Conservation (phyloP, 2,113 vertebrate genomes). For the Jacana jacana region DNA sequence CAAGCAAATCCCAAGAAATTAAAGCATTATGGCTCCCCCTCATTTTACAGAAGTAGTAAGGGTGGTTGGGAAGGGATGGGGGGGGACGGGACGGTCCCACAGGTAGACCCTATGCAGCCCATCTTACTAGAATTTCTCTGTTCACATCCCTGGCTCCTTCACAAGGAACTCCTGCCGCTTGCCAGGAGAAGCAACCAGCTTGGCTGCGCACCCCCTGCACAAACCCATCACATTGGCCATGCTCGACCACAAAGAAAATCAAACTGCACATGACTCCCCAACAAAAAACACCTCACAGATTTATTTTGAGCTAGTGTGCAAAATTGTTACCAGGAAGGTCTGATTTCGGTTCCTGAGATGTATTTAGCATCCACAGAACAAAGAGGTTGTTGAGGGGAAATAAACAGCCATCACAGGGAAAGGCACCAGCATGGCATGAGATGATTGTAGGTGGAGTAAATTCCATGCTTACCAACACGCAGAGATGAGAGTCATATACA, state of each 20-base stretch:
- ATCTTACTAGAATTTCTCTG: fast-evolving
- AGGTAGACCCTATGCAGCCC: fast-evolving
- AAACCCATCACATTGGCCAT: neutral
- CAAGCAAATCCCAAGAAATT: neutral
- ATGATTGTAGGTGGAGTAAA: neutral
- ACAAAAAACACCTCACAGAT: neutral
- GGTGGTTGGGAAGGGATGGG: too few relatives aligned
- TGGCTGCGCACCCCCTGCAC: neutral
- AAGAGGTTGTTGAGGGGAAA: neutral
- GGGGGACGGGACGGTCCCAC: too few relatives aligned
- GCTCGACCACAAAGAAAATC: neutral
- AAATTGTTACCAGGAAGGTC: neutral
- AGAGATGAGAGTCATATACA: neutral
- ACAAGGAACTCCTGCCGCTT: neutral
- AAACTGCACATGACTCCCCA: neutral
- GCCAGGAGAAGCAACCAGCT: fast-evolving
- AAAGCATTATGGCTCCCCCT: neutral
- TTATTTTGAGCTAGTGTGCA: neutral
- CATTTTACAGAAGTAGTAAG: neutral
- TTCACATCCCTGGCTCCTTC: neutral
- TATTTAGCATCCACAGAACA: neutral
- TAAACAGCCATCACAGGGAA: neutral
- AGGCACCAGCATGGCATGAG: neutral
- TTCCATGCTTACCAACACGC: neutral
- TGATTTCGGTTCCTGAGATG: neutral